Conservation (phyloP, 2,888 invertebrate genomes). For the Ichneumon xanthorius region DNA sequence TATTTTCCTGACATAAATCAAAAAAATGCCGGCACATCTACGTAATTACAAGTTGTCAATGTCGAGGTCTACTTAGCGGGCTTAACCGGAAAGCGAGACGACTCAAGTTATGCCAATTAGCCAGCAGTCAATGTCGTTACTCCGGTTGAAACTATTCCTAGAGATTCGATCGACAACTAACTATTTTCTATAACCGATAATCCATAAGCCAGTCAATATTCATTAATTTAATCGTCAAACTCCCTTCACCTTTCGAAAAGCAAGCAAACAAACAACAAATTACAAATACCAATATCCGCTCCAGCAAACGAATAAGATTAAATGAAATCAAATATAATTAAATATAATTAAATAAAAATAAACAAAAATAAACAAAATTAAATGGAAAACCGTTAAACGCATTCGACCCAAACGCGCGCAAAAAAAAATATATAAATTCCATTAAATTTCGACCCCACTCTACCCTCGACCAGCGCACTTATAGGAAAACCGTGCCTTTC, state of each 20-base stretch:
- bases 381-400: not conserved
- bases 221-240: not conserved
- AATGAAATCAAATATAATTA: not conserved
- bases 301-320: not conserved
- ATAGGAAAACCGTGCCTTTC: not conserved
- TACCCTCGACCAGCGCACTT: not conserved
- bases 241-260: not conserved
- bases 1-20: too few species aligned
- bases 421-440: too few species aligned
- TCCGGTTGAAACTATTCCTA: conserved; percentile 18
- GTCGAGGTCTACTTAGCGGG: conserved; percentile 42
- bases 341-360: not conserved
- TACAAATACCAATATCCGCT: not conserved
- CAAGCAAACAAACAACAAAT: not conserved
- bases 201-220: not conserved
- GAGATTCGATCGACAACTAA: not conserved
- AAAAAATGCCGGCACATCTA: conserved; percentile 35
- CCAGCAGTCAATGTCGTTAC: conserved; percentile 2
- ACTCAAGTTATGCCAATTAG: conserved; percentile 64
- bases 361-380: not conserved
- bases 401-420: too few species aligned
- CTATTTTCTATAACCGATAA: not conserved
- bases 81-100: conserved; percentile 64
- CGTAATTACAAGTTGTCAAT: conserved; percentile 60
- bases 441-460: not conserved